Percentiles rank a stretch among this genome's conserved stretches.
Conservation (phyloP, 2,113 vertebrate species). For the Elachura formosa region DNA sequence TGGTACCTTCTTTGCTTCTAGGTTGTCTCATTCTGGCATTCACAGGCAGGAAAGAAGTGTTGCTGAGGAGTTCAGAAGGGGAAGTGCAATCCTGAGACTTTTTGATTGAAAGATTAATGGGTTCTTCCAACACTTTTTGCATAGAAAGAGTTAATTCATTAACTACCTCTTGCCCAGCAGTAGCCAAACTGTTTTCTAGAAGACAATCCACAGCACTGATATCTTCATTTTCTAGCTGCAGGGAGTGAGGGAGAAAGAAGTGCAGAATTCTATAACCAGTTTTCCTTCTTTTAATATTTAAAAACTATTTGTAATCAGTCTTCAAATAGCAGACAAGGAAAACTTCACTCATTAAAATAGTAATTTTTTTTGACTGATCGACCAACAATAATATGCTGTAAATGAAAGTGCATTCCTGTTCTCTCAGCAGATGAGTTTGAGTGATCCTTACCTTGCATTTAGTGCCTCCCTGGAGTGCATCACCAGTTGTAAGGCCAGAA, state of each 20-base stretch:
- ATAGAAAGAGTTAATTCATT: slow-evolving; percentile 66
- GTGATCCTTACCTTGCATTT: slow-evolving; percentile 74
- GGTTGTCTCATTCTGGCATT: slow-evolving; percentile 41
- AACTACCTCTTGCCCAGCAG: slow-evolving; percentile 21
- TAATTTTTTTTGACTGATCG: background rate
- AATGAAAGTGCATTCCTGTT: background rate
- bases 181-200: slow-evolving; percentile 32
- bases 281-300: background rate
- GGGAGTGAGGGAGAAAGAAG: background rate
- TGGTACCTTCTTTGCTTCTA: slow-evolving; percentile 67
- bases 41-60: background rate
- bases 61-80: slow-evolving; percentile 20
- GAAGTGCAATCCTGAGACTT: slow-evolving; percentile 37
- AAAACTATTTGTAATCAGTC: background rate
- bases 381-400: background rate
- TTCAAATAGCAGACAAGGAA: background rate
- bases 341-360: background rate
- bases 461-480: slow-evolving; percentile 61
- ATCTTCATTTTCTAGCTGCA: slow-evolving; percentile 72
- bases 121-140: slow-evolving; percentile 75
- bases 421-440: background rate
- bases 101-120: slow-evolving; percentile 80
- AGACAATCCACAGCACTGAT: slow-evolving; percentile 26
- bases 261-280: background rate
- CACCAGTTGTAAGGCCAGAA: slow-evolving; percentile 29